phyloP scores from a whole-genome alignment of 1,140 invertebrate species.

The Neodiprion pinetum region DNA sequence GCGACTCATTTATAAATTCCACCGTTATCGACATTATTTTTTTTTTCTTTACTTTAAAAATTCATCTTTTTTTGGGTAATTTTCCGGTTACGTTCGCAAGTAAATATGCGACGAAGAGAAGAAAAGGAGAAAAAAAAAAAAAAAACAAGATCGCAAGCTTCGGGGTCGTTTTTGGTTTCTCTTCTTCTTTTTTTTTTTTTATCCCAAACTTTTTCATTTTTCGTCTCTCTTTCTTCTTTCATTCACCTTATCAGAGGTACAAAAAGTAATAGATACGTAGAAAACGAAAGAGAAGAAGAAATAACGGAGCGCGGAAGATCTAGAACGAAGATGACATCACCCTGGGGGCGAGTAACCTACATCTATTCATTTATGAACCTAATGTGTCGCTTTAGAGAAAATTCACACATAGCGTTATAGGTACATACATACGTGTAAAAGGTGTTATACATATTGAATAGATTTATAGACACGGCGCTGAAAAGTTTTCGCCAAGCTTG shows the following conservation, averaged over 20 bases:
- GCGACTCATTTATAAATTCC: too few species aligned
- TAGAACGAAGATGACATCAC: slow-evolving; percentile 56
- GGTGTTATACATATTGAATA: neutral
- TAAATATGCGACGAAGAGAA: too few species aligned
- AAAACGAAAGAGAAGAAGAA: slow-evolving; percentile 32
- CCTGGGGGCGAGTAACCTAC: slow-evolving; percentile 62
- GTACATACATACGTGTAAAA: neutral
- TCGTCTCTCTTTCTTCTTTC: too few species aligned
- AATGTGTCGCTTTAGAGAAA: slow-evolving; percentile 44
- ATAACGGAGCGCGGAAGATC: slow-evolving; percentile 41
- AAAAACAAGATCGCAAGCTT: neutral
- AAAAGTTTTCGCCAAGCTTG: too few species aligned
- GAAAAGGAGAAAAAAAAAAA: neutral
- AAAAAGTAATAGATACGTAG: neutral
- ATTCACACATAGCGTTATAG: neutral
- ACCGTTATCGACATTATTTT: neutral
- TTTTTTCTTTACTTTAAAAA: neutral
- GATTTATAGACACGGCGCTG: too few species aligned
- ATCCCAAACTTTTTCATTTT: too few species aligned
- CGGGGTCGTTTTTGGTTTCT: neutral
- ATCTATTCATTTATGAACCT: slow-evolving; percentile 53
- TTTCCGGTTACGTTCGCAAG: too few species aligned
- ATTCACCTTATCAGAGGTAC: too few species aligned
- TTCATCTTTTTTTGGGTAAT: neutral
- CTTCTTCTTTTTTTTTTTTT: neutral